phyloP scores from a whole-genome alignment of 2,888 invertebrate species.

The Octonoba sinensis region DNA sequence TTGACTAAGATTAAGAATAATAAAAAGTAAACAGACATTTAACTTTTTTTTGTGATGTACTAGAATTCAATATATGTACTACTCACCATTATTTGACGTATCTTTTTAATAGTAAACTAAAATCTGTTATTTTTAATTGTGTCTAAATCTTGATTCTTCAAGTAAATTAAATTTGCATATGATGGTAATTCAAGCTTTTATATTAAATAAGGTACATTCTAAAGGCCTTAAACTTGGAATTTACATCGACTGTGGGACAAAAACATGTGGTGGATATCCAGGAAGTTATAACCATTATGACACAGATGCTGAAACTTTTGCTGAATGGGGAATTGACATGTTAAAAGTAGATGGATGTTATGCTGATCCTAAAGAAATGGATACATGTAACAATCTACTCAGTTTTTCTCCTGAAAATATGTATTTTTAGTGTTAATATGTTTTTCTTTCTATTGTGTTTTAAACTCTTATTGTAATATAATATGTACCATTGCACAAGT shows the following conservation, averaged over 20 bases:
- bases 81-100: no score
- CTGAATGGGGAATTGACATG: constrained; percentile 94
- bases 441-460: background rate
- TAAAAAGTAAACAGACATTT: no score
- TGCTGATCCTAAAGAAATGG: constrained; percentile 74
- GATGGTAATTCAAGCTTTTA: background rate
- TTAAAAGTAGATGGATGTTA: constrained; percentile 98
- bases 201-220: constrained; percentile 82
- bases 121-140: no score
- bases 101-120: no score
- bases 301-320: constrained; percentile 91
- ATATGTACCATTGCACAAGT: no score
- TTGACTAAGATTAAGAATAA: no score
- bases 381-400: constrained; percentile 33
- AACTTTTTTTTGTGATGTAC: no score
- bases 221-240: constrained; percentile 96
- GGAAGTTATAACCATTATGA: constrained; percentile 83
- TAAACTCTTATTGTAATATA: background rate
- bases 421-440: background rate
- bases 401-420: background rate
- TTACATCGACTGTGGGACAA: constrained; percentile 97
- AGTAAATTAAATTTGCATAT: no score
- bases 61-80: no score
- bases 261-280: constrained; percentile 97
- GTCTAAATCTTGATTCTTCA: no score